A percentile compares a stretch with the other conserved stretches of the same genome.
phyloP scores from a whole-genome alignment of 2,113 vertebrate species.

The Lota lota region DNA sequence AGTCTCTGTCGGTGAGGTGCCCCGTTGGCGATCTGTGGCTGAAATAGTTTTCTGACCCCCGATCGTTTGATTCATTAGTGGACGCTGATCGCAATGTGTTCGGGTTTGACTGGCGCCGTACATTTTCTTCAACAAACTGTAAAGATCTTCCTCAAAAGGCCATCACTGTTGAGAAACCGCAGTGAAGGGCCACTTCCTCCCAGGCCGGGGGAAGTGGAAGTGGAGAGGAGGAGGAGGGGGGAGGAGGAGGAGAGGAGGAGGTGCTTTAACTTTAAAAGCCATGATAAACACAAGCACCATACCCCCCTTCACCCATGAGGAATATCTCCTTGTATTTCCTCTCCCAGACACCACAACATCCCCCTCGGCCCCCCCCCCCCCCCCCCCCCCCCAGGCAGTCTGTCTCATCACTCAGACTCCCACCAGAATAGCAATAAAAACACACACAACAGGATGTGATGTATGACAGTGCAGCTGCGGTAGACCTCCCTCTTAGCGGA shows the following conservation, averaged over 20 bases:
- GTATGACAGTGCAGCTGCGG: conserved; percentile 6
- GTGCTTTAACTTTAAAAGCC: conserved; percentile 52
- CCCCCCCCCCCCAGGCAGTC: conserved; percentile 30
- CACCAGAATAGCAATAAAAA: conserved; percentile 3
- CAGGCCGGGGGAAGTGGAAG: conserved; percentile 40
- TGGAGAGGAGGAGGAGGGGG: conserved; percentile 31
- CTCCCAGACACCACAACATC: conserved; percentile 38
- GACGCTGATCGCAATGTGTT: too few relatives aligned
- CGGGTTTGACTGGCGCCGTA: too few relatives aligned
- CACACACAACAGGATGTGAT: conserved; percentile 26
- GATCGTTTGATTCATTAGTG: too few relatives aligned
- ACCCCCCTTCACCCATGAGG: conserved; percentile 15
- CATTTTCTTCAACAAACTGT: too few relatives aligned
- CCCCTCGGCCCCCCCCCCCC: conserved; percentile 15
- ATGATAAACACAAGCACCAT: conserved; percentile 46
- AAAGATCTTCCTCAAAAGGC: conserved; percentile 36
- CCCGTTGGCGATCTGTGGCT: too few relatives aligned
- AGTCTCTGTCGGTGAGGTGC: too few relatives aligned
- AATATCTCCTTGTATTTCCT: conserved; percentile 28
- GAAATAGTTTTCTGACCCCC: too few relatives aligned
- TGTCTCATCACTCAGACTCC: conserved; percentile 23
- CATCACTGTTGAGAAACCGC: conserved; percentile 71
- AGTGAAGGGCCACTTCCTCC: conserved; percentile 68
- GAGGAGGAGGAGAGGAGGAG: conserved; percentile 30
- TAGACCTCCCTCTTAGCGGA: background rate